Conservation (phyloP, 2,113 vertebrate species). For the Anoura caudifer region DNA sequence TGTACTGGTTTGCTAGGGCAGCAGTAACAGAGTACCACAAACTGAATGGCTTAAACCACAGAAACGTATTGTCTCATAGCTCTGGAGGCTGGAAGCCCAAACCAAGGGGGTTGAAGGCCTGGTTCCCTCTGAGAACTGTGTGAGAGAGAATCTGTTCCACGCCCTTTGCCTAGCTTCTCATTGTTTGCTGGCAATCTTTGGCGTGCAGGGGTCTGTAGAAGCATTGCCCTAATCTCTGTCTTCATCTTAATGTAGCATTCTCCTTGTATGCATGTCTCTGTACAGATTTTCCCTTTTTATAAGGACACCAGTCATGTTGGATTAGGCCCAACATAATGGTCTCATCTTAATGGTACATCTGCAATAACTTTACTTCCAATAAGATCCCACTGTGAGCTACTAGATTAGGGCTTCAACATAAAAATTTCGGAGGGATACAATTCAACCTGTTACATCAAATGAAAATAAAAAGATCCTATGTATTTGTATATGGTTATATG, state of each 20-base stretch:
- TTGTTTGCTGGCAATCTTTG: background rate
- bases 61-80: background rate
- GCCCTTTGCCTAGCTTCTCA: background rate
- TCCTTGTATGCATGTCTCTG: background rate
- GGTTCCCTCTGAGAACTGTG: background rate
- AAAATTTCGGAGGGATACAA: background rate
- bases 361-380: background rate
- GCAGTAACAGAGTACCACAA: background rate
- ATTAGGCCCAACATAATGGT: background rate
- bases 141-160: background rate
- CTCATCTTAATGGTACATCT: background rate
- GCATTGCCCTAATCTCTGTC: background rate
- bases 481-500: background rate
- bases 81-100: background rate
- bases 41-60: background rate
- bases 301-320: background rate
- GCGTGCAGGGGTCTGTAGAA: background rate
- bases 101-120: background rate
- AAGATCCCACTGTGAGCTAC: background rate
- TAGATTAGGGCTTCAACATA: background rate
- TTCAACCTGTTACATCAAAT: background rate
- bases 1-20: background rate
- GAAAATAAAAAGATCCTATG: background rate
- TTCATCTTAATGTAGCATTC: background rate
- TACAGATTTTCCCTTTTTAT: background rate